Conservation (phyloP, 2,888 invertebrate genomes). For the Diaphora mendica region DNA sequence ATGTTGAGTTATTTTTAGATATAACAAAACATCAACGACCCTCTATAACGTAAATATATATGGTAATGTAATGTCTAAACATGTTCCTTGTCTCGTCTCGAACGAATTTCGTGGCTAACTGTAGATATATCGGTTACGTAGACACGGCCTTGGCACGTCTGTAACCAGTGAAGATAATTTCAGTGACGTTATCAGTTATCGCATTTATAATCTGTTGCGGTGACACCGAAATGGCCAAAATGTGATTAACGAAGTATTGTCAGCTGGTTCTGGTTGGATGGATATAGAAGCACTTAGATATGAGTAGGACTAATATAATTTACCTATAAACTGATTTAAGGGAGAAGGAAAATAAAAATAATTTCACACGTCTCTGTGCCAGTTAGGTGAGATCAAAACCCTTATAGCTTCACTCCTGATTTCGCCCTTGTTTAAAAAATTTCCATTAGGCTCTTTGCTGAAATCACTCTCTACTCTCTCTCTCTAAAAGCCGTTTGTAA, state of each 20-base stretch:
- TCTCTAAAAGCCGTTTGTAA: not conserved
- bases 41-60: not conserved
- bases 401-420: not conserved
- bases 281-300: not conserved
- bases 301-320: not conserved
- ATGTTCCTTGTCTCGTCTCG: not conserved
- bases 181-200: constrained; percentile 20
- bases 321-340: too few relatives aligned
- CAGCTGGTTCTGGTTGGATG: not conserved
- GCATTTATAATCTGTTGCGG: constrained; percentile 19
- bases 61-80: not conserved
- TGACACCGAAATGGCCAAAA: constrained; percentile 19
- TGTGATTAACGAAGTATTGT: constrained; percentile 10
- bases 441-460: not conserved
- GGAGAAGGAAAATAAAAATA: not conserved
- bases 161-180: constrained; percentile 3
- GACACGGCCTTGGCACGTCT: not conserved
- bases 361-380: too few relatives aligned
- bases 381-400: not conserved
- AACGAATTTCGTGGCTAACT: not conserved
- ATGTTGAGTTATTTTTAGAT: too few relatives aligned
- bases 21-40: not conserved
- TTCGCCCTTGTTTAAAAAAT: not conserved
- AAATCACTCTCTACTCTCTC: not conserved
- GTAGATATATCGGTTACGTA: constrained; percentile 2